These are phyloP conservation scores for Drosophila nigricruria DNA, from an alignment of 2,888 invertebrate species.

Conservation along the genomic window DNA sequence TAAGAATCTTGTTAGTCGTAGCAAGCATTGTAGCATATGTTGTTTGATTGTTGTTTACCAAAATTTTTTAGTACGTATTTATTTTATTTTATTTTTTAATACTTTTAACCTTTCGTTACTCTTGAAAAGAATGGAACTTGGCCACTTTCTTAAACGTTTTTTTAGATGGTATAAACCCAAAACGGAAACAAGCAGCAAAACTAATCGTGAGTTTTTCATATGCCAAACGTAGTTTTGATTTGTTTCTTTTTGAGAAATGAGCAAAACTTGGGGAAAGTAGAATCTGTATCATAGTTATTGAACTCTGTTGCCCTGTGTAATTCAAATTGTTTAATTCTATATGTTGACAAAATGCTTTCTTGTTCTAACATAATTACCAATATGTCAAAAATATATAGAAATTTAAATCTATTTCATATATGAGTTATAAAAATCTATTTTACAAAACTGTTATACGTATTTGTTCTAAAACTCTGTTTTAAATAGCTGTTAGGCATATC, in stretches of 20 bases:
- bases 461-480: background rate
- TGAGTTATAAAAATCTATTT: too few species aligned
- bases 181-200: background rate
- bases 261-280: background rate
- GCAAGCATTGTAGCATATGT: conserved; percentile 6
- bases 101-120: background rate
- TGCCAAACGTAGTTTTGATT: background rate
- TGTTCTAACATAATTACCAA: too few species aligned
- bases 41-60: conserved; percentile 1
- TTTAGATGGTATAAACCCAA: conserved; percentile 11
- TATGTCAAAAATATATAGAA: background rate
- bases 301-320: background rate
- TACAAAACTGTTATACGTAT: too few species aligned
- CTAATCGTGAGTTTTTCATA: conserved; percentile 16
- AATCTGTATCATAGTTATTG: background rate
- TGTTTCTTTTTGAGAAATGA: background rate
- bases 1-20: background rate
- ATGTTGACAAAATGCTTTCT: too few species aligned
- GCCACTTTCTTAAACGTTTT: background rate
- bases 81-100: background rate
- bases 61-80: background rate
- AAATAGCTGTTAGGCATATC: too few species aligned
- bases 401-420: too few species aligned
- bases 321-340: too few species aligned
- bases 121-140: conserved; percentile 4